Base-by-base conservation (phyloP, 2,113 vertebrate species). In the Psilopogon haemacephalus region DNA sequence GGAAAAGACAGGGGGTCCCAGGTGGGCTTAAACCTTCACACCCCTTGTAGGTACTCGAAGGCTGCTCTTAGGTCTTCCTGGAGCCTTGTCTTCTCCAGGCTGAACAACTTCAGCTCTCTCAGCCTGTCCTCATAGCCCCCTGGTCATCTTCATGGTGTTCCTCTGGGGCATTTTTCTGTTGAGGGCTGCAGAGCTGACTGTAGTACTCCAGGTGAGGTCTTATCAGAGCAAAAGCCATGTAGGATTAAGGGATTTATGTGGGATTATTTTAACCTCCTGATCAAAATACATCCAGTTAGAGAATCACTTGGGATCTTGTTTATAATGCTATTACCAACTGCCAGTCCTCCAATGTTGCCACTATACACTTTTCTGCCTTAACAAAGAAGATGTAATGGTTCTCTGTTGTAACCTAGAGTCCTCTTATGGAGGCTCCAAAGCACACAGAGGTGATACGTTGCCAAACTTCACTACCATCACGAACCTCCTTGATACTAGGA, bases 291-390 rank as follows among this genome's bases (percentile, higher is more conserved):
- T 15, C 56, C 58, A 68, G 32, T 37, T 20, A 18, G 38, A 56
- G 16, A 23, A 30, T 56, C 59, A 11, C 58, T 85, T 33, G 37
- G 28, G 18, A 8, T 11, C 8, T 68, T 23, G 1, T 71, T 84
- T 55, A 8, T 21, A 16, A 10, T 26, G 15, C 30, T 40, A 5
- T 44, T 67, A 46, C 5, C 33, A 69, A 20, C 4, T 12, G 64
- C 6, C 21, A 67, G 7, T 58, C 55, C 27, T 58, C n/a, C 23
- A 56, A 10, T 27, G 21, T 12, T 46, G 54, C 10, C 26, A 40
- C 8, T 2, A 7, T 15, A 69, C 0, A 0, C 7, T 70, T 4
- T 81, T 71, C 28, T 71, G 32, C 26, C 55, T 60, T n/a, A 16
- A 9, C 12, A 33, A 71, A 72, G 10, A 20, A 82, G 52, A 83